Base-by-base conservation (phyloP, 2,797 vertebrate species). In the Eidolon dupreanum region DNA sequence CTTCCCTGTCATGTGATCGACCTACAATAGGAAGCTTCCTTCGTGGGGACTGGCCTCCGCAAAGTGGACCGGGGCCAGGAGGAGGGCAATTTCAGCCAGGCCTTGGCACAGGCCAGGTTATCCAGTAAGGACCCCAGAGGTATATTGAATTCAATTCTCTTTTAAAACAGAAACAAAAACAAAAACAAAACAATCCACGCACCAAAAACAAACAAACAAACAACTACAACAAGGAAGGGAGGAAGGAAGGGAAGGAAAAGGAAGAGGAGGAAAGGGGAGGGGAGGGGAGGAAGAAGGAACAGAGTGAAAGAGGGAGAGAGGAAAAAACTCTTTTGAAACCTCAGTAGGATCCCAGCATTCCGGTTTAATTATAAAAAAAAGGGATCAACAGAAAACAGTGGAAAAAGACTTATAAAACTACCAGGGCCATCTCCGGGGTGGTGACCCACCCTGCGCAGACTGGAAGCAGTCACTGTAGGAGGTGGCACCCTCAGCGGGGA, bases 341-440 rank as follows among this genome's bases (percentile, higher is more conserved):
- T 97, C 92, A 98, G 97, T 95, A 98, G 98, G 98, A 98, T 98
- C 97, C 98, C 99, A 98, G 98, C 99, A 99, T 99, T 95, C n/a
- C 97, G 97, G 91, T 97, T 98, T 98, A 98, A 98, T 98, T 98
- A 98, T 97, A 96, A 98, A 98, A 98, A 97, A 97, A 81, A 89
- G 94, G n/a, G n/a, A 96, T 96, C 93, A 94, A 97, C 94, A 97
- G 96, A 87, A 95, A 98, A 97, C 94, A 75, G 75, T 96, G 11
- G 96, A 97, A 95, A 98, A 98, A 78, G 97, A 57, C 55, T 53
- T 53, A 17, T 9, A 73, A 41, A 73, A 59, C 83, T 85, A 65
- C 49, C 8, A 41, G 15, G 83, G 77, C 57, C 98, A 98, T 97
- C 98, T 96, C 97, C 98, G 38, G 98, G 98, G 96, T 97, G 95